These are phyloP conservation scores for Furcifer pardalis DNA, from an alignment of 2,797 vertebrate genomes.

Conservation along the genomic window DNA sequence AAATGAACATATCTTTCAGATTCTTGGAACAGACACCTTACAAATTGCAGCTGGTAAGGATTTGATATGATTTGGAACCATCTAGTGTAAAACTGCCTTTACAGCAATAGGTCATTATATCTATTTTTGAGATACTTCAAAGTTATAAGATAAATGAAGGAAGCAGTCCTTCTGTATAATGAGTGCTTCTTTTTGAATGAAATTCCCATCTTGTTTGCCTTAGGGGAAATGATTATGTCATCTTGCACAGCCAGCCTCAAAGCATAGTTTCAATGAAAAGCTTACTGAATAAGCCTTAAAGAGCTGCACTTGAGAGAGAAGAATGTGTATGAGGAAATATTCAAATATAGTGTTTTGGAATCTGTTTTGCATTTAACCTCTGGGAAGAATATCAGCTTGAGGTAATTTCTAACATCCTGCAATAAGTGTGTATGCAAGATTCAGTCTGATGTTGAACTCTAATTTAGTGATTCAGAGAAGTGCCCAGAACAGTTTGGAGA, in stretches of 20 bases:
- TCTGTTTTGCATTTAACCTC: background rate
- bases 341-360: background rate
- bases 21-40: constrained; percentile 16
- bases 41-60: background rate
- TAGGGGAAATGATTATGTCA: constrained; percentile 19
- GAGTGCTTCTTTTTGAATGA: constrained; percentile 36
- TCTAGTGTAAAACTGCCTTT: constrained; percentile 7
- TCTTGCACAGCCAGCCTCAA: background rate
- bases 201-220: constrained; percentile 19
- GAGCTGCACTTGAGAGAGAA: background rate
- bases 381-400: background rate
- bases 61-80: constrained; percentile 6
- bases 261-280: background rate
- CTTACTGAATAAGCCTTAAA: background rate
- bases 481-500: background rate
- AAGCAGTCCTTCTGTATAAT: constrained; percentile 30
- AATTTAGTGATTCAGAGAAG: background rate
- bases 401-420: background rate
- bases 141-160: constrained; percentile 23
- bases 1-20: constrained; percentile 4
- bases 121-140: constrained; percentile 31
- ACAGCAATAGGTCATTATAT: constrained; percentile 1
- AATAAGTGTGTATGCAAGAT: background rate
- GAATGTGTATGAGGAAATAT: background rate
- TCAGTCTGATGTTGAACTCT: background rate